Conservation (phyloP, 1,140 invertebrate species). For the Drosophila parabipectinata region DNA sequence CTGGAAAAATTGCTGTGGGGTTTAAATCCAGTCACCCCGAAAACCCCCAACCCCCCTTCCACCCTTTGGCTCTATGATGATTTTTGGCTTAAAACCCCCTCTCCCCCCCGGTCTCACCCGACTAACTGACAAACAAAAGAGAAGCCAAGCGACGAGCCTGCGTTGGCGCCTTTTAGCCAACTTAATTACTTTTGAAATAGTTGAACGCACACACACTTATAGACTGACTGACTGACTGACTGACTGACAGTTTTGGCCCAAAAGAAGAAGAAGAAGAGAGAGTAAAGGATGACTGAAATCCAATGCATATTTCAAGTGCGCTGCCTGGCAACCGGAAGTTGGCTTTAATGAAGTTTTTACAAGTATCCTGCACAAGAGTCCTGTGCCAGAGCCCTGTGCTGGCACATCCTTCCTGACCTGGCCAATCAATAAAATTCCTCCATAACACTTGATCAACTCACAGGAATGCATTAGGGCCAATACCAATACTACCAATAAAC, state of each 20-base stretch:
- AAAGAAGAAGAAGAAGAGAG: not conserved
- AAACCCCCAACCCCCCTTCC: no score
- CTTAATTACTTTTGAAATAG: conserved; percentile 80
- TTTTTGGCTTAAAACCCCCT: no score
- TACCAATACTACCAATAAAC: not conserved
- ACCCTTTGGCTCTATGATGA: no score
- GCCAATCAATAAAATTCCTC: not conserved
- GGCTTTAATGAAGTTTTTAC: conserved; percentile 63
- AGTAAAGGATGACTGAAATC: not conserved
- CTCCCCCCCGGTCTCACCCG: no score
- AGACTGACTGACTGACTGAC: conserved; percentile 4
- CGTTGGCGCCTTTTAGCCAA: conserved; percentile 69
- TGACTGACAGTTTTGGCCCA: not conserved
- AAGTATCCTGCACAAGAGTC: conserved; percentile 25
- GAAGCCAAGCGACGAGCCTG: conserved; percentile 5
- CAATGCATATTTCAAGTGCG: conserved; percentile 39
- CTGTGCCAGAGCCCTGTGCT: not conserved
- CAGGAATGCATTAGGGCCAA: conserved; percentile 28
- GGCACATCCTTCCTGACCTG: not conserved
- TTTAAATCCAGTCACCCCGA: no score
- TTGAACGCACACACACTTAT: conserved; percentile 46
- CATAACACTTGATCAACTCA: conserved; percentile 5
- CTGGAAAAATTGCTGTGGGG: conserved; percentile 59
- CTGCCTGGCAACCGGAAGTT: conserved; percentile 53
- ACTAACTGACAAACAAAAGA: conserved; percentile 35